These are phyloP conservation scores for Agrotis exclamationis DNA, from an alignment of 2,888 invertebrate genomes.

Conservation along the genomic window DNA sequence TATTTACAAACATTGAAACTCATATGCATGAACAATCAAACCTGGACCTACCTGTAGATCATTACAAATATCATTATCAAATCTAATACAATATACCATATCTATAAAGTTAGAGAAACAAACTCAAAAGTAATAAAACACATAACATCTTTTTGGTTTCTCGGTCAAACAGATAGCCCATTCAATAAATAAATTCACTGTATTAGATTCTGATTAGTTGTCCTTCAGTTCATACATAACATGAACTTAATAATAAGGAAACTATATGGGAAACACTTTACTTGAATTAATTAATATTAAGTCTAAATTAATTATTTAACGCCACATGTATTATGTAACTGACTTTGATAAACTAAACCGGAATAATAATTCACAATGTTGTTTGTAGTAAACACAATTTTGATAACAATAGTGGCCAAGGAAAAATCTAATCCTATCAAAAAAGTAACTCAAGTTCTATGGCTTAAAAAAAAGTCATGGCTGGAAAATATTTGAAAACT, in stretches of 20 bases:
- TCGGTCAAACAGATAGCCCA: slow-evolving; percentile 10
- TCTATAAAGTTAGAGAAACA: background rate
- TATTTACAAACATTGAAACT: no score
- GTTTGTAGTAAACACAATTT: background rate
- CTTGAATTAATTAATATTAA: background rate
- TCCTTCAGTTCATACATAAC: slow-evolving; percentile 22
- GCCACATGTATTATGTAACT: no score
- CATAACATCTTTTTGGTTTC: slow-evolving; percentile 12
- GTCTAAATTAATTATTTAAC: background rate
- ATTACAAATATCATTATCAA: no score
- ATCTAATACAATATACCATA: background rate
- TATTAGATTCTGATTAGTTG: slow-evolving; percentile 5
- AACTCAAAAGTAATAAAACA: background rate
- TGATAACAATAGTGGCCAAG: background rate
- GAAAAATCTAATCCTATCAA: background rate
- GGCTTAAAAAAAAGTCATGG: no score
- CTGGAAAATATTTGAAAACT: no score
- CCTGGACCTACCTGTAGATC: no score
- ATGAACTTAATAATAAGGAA: background rate
- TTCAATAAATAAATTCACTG: slow-evolving; percentile 13
- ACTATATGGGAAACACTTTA: slow-evolving; percentile 3
- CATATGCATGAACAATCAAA: no score
- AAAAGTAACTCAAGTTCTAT: background rate
- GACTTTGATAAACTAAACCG: background rate
- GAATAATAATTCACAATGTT: background rate